A percentile compares a stretch with the other conserved stretches of the same genome.
Conservation (phyloP, 2,797 vertebrate species). For the Philypnodon macrostomus region DNA sequence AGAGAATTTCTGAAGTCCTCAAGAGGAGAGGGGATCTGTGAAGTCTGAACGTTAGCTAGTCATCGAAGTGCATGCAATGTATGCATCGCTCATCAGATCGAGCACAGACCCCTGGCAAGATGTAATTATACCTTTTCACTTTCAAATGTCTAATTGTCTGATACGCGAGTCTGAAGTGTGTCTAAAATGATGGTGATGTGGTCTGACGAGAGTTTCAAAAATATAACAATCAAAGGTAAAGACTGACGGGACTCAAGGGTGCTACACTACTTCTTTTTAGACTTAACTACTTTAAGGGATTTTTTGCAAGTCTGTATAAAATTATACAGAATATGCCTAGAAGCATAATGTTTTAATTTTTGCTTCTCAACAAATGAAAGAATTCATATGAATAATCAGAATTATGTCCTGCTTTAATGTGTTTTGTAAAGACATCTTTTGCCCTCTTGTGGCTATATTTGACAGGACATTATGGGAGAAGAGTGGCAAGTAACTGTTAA, state of each 20-base stretch:
- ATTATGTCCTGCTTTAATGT: no score
- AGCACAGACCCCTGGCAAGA: slow-evolving; percentile 29
- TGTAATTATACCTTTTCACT: slow-evolving; percentile 46
- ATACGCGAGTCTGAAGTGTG: slow-evolving; percentile 23
- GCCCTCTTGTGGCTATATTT: no score
- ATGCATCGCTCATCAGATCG: slow-evolving; percentile 19
- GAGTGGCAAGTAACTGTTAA: no score
- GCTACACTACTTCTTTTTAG: slow-evolving; percentile 37
- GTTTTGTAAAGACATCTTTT: no score
- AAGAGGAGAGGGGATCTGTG: slow-evolving; percentile 12
- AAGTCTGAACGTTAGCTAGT: slow-evolving; percentile 23
- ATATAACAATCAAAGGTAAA: slow-evolving; percentile 42
- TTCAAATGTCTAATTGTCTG: slow-evolving; percentile 37
- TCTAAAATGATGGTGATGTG: slow-evolving; percentile 20
- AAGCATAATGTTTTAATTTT: no score
- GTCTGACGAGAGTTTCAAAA: slow-evolving; percentile 14
- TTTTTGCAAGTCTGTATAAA: no score
- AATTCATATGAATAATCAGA: no score
- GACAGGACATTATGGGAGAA: no score
- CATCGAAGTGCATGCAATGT: slow-evolving; percentile 19
- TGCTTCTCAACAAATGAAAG: no score
- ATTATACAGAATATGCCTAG: no score
- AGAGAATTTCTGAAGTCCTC: slow-evolving; percentile 26
- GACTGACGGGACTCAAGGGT: slow-evolving; percentile 28
- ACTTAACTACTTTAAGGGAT: background rate